Base-by-base conservation (phyloP, 2,797 vertebrate species). In the Sylvia borin region DNA sequence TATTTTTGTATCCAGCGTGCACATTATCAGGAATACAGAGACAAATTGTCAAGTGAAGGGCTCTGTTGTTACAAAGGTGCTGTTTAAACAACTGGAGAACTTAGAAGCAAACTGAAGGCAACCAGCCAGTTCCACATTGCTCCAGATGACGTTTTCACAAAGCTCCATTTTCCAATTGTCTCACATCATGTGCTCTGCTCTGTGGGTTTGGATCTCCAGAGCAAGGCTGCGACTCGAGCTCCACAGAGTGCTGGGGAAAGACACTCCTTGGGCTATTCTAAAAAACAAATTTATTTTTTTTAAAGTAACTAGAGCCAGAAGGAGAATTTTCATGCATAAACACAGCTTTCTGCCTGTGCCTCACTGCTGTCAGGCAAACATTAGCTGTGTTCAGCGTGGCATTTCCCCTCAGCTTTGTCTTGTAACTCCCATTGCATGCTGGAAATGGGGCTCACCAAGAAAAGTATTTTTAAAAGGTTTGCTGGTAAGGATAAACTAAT, bases 101-200 rank as follows among this genome's bases (percentile, higher is more conserved):
- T 88, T 61, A 31, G 67, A 94, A 95, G 65, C 68, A 84, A 96
- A 95, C 10, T 92, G 65, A 75, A 86, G 67, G 85, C 93, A 92
- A 86, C 55, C 58, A 94, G 85, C 54, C 90, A 96, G 92, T 27
- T 70, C 71, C 85, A 75, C 21, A 34, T 54, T 64, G 40, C 62
- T 92, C 61, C 67, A 58, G 76, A 86, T 76, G 67, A 32, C 13
- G 6, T 57, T 75, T 80, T 71, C 32, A 64, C 16, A 85, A 76
- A 86, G 73, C 34, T 74, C 45, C 13, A 61, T 53, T 90, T 82
- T 71, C 88, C 75, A 50, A 15, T 68, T 79, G 85, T 47, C 75
- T 78, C 58, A 43, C 11, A 34, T 31, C 67, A 87, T 1, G 1
- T 7, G 34, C 67, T 64, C 19, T 24, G 29, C 73, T 92, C 43